Base-by-base conservation (phyloP, 2,113 vertebrate genomes). In the Odocoileus hemionus region DNA sequence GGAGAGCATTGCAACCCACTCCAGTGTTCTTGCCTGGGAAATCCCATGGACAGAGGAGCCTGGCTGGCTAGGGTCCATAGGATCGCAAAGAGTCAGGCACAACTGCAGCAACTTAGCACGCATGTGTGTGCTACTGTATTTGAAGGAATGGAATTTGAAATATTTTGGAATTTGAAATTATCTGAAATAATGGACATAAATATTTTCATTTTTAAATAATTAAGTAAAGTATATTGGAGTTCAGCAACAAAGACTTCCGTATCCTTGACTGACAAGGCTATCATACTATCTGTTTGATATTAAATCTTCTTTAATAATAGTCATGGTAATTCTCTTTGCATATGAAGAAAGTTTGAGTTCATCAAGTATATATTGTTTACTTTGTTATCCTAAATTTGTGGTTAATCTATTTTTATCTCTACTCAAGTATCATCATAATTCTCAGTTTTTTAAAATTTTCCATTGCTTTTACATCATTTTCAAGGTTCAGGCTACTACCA, bases 131-230 rank as follows among this genome's bases (percentile, higher is more conserved):
- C 99, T 70, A 99, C 96, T 0, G 97, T 99, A 82, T 99, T 99
- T 76, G 99, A 98, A 98, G 99, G 99, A 11, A 99, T n/a, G n/a
- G n/a, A n/a, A n/a, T n/a, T n/a, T n/a, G n/a, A n/a, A n/a, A n/a
- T n/a, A n/a, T n/a, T n/a, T n/a, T n/a, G n/a, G n/a, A n/a, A n/a
- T n/a, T n/a, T n/a, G n/a, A n/a, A n/a, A n/a, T n/a, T n/a, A n/a
- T n/a, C 99, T 0, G 98, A 99, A 99, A 99, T 99, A 99, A 99
- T 99, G 99, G 97, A 99, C 99, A 97, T 99, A 99, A 98, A 99
- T 99, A 98, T 99, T 99, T 67, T 99, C 99, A 98, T 99, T 99
- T 97, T 99, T 99, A 99, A 99, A 93, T 99, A 99, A 78, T 99
- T 99, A 98, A 99, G 99, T 1, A 99, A 99, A n/a, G 99, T 99